Base-by-base conservation (phyloP, 2,888 invertebrate genomes). In the Pseudococcus viburni region DNA sequence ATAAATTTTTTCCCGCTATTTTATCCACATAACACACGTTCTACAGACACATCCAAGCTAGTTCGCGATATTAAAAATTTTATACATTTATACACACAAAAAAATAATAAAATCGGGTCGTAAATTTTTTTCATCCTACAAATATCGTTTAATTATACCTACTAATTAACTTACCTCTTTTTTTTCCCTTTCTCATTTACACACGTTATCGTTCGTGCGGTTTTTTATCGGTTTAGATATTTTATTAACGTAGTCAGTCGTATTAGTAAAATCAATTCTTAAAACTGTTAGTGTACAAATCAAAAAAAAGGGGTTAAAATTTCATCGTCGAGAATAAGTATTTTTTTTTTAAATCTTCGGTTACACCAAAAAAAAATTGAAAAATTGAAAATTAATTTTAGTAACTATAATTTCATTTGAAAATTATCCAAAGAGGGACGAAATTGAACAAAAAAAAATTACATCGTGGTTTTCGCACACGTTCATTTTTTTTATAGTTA, bases 31-130 rank as follows among this genome's bases (percentile, higher is more conserved):
- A 42, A 46, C 46, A 42, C 46, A 80, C 80, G 42, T 80, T 42
- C 42, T 42, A 42, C 42, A 59, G 59, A 80, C 80, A 80, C 80
- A 80, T 80, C 80, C 80, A 80, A 80, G 80, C 80, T 80, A 80
- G 80, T 80, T 80, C 39, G 42, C 12, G 59, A 11, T n/a, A 59
- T 59, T 59, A 59, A 59, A 42, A 80, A 80, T 26, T 80, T 80
- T 80, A 42, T 42, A 80, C 68, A 80, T 80, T 80, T 80, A 42
- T 80, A 80, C 80, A 80, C 4, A 33, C n/a, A 59, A 59, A 59
- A 59, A 19, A 59, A 8, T 33, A 33, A 33, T 33, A 33, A 33
- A 33, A 59, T 19, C 1, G 26, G 26, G 26, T 33, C 26, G 26
- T 59, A 19, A 0, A 19, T 80, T 80, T 80, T 80, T 19, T 59